A percentile compares a stretch with the other conserved stretches of the same genome.
Evolutionary conservation across 2,888 invertebrate species (phyloP).

Genomic region (Megaustenia siamemsis): DNA sequence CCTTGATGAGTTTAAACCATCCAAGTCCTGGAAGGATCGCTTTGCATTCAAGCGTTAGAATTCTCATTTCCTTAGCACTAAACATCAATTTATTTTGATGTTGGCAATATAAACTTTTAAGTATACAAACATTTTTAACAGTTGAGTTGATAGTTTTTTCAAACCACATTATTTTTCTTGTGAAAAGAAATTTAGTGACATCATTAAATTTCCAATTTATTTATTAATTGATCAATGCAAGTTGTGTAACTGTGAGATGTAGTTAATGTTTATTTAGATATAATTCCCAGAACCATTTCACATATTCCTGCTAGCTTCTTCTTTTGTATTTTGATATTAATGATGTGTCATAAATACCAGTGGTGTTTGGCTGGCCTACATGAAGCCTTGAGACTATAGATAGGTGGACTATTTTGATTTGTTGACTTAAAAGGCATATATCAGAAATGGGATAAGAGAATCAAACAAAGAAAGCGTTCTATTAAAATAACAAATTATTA

Average conservation of each 20-base stretch:
- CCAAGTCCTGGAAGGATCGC: not conserved
- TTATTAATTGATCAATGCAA: constrained; percentile 20
- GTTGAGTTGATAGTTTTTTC: not conserved
- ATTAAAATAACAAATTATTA: too few relatives aligned
- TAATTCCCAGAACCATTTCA: too few relatives aligned
- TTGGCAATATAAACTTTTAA: not conserved
- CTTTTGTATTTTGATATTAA: too few relatives aligned
- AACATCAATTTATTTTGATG: not conserved
- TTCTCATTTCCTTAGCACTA: not conserved
- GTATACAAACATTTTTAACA: not conserved
- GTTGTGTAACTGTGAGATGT: not conserved
- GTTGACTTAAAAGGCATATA: too few relatives aligned
- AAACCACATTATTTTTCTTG: not conserved
- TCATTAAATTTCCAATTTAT: not conserved
- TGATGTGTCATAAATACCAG: too few relatives aligned
- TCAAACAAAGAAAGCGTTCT: too few relatives aligned
- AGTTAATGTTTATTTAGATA: not conserved
- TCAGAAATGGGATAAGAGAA: too few relatives aligned
- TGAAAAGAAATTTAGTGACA: not conserved
- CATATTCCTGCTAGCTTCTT: too few relatives aligned
- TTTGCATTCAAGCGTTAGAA: too few relatives aligned
- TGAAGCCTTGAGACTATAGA: too few relatives aligned
- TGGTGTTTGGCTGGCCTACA: too few relatives aligned
- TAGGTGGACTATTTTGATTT: too few relatives aligned
- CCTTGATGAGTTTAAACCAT: not conserved